Conservation (phyloP, 2,888 invertebrate genomes). For the Acleris emargana region DNA sequence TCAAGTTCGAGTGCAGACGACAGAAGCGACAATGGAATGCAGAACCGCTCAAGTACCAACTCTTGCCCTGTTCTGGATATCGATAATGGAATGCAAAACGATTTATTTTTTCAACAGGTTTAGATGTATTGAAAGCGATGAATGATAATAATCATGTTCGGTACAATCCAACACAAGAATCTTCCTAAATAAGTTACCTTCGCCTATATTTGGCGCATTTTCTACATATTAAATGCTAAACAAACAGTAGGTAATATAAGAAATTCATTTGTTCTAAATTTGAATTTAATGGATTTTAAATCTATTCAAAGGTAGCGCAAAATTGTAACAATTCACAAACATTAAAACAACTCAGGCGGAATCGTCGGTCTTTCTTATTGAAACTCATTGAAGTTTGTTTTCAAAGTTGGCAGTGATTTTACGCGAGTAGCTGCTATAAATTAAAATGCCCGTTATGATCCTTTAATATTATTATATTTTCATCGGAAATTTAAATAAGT, state of each 20-base stretch:
- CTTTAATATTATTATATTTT: slow-evolving; percentile 12
- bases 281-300: slow-evolving; percentile 2
- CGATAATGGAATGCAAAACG: too few species aligned
- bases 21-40: too few species aligned
- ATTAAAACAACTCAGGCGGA: slow-evolving; percentile 27
- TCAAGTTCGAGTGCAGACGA: too few species aligned
- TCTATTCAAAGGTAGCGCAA: slow-evolving; percentile 12
- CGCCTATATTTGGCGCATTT: too few species aligned
- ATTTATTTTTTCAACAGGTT: too few species aligned
- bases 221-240: not conserved
- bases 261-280: not conserved
- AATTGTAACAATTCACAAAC: slow-evolving; percentile 31
- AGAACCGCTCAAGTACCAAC: too few species aligned
- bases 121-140: too few species aligned
- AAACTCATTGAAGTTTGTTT: slow-evolving; percentile 36
- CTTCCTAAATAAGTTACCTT: too few species aligned
- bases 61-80: too few species aligned
- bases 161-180: too few species aligned
- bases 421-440: slow-evolving; percentile 17
- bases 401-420: slow-evolving; percentile 30
- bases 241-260: not conserved
- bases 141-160: too few species aligned
- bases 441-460: slow-evolving; percentile 23
- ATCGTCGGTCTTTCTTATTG: slow-evolving; percentile 28
- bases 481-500: not conserved